Base-by-base conservation (phyloP, 2,888 invertebrate genomes). In the Luffia ferchaultella region DNA sequence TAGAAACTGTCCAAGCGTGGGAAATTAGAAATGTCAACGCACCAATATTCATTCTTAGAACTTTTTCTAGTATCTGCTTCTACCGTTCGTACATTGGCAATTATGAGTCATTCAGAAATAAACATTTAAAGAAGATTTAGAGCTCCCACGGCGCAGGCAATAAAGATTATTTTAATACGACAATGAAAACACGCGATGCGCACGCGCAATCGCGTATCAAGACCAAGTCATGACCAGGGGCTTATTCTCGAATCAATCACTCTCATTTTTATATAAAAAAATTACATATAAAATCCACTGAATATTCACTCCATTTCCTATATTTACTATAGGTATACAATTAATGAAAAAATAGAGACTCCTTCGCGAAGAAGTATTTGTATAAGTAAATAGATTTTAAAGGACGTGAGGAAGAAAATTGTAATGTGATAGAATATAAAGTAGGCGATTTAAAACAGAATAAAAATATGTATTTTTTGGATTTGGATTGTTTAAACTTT, bases 141-240 rank as follows among this genome's bases (percentile, higher is more conserved):
- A 60, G 60, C 71, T 76, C 77, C 72, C 76, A 77, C 77, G 78
- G 68, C 70, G 63, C 53, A 55, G 55, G 71, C 62, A 70, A 74
- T 76, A 77, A 77, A 78, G 76, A 78, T 77, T 73, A 76, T 73
- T 74, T 73, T 72, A 73, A 74, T 76, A 73, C 69, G 67, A 68
- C 70, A 63, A 66, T 63, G 59, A 57, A 62, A 62, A 68, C 72
- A 71, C 67, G 69, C 30, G 30, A 30, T 30, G 30, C 30, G 30
- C 30, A 30, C 30, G 30, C 30, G 30, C 30, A 30, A 30, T 30
- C 30, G 30, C 30, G 12, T 30, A 30, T 30, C 30, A 30, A 7
- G 30, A 12, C 3, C 30, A 12, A 3, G 30, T 30, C 30, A 12
- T 30, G 30, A 30, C 30, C 30, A 30, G 30, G 30, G 5, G 5